A percentile compares a stretch with the other conserved stretches of the same genome.
phyloP scores from a whole-genome alignment of 2,113 vertebrate species.

The Sphaerodactylus townsendi region DNA sequence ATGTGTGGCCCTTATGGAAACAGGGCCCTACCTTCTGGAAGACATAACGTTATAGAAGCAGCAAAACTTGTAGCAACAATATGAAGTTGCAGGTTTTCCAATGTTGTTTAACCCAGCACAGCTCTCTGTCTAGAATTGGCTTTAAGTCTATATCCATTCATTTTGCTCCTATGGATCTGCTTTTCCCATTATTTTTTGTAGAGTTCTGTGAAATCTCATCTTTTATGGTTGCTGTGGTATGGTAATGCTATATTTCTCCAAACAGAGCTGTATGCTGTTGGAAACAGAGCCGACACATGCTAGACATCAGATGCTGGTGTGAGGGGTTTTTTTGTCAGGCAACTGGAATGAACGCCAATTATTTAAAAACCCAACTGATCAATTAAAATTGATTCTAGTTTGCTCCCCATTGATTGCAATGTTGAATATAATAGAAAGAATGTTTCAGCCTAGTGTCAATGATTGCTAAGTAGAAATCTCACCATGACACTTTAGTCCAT shows the following conservation, averaged over 20 bases:
- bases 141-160: not conserved
- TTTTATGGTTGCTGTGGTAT: accelerated
- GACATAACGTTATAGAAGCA: not conserved
- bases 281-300: constrained; percentile 50
- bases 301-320: constrained; percentile 31
- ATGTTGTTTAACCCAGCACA: not conserved
- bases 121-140: not conserved
- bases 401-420: constrained; percentile 68
- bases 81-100: not conserved
- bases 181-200: not conserved
- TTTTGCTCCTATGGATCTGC: not conserved
- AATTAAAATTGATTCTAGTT: constrained; percentile 75
- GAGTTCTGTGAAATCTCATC: not conserved
- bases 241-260: not conserved
- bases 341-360: constrained; percentile 65
- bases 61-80: not conserved
- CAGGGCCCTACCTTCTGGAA: not conserved
- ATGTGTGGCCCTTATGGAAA: not conserved
- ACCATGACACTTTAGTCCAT: not conserved
- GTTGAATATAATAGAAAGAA: constrained; percentile 51
- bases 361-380: constrained; percentile 72
- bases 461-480: constrained; percentile 33
- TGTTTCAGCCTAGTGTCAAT: constrained; percentile 52
- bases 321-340: constrained; percentile 54
- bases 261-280: accelerated